Evolutionary conservation across 2,888 invertebrate species (phyloP), one percentile per base, ranked within the genome.

Genomic region (Trimorus sp.): DNA sequence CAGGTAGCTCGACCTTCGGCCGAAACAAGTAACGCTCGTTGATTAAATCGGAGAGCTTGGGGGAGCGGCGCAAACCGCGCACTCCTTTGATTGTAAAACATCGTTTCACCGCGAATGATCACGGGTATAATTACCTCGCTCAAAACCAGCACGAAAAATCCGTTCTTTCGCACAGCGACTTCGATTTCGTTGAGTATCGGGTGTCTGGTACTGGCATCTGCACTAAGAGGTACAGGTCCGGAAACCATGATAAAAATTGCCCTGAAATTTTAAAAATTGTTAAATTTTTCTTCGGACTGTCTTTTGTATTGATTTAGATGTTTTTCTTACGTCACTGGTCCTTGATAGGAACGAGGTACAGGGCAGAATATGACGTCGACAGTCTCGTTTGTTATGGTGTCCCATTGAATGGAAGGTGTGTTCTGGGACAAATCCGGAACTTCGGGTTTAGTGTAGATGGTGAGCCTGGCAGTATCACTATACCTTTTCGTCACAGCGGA

Each of bases 81-180:
- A 36, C 12, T 36, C 62, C n/a, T 49, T 63, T 51, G 37, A 63
- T 62, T 62, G 38, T 15, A 63, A 9, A 37, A 49, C 14, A 45
- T 63, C 51, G 9, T 3, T 68, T 59, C 12, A 16, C 5, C 37
- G 7, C 38, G 5, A 58, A 36, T 26, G 6, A 45, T 37, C 26
- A 15, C 42, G 40, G 12, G 68, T 58, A 15, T 63, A 60, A 65
- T 59, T 76, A 85, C 85, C 63, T 80, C 74, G 38, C 40, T 76
- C n/a, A 85, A 56, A 26, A 70, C 65, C 74, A 85, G 73, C 4
- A 65, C 81, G 60, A 85, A 73, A 71, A 70, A 77, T 40, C 83
- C 75, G 6, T 62, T 53, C 65, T 58, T 74, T 16, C 70, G 38
- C 11, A 79, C 56, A 7, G 16, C 49, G 15, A 9, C 5, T 69